Evolutionary conservation across 30 jellyfish, hydroid and myxozoan genomes (phyloP).

Genomic region (Mastigias papua): DNA sequence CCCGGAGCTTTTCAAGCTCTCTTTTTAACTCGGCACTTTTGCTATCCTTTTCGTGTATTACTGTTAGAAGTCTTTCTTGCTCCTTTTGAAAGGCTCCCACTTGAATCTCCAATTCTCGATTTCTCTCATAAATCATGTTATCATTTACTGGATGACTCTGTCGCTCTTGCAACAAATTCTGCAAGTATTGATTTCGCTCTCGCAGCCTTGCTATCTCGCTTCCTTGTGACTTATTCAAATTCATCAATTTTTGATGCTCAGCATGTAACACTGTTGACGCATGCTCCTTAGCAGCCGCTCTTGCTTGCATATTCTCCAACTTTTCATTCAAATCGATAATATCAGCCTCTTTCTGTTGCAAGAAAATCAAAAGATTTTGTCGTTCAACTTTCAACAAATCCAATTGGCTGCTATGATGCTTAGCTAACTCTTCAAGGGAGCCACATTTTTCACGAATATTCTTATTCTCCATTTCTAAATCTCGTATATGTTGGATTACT

Average conservation of each 20-base stretch:
- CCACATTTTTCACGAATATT: slow-evolving; percentile 48
- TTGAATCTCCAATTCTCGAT: slow-evolving; percentile 64
- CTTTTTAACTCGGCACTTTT: slow-evolving; percentile 14
- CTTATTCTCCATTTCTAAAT: slow-evolving; percentile 29
- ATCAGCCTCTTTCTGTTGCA: slow-evolving; percentile 64
- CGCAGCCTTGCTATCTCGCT: slow-evolving; percentile 81
- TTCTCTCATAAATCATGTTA: slow-evolving; percentile 12
- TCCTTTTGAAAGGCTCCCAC: slow-evolving; percentile 82
- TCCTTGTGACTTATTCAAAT: slow-evolving; percentile 78
- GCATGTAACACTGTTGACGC: slow-evolving; percentile 79
- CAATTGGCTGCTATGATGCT: slow-evolving; percentile 64
- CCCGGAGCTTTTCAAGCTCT: background rate
- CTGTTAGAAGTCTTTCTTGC: slow-evolving; percentile 73
- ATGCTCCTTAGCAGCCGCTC: slow-evolving; percentile 82
- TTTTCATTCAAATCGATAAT: slow-evolving; percentile 79
- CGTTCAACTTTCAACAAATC: slow-evolving; percentile 75
- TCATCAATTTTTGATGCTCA: slow-evolving; percentile 76
- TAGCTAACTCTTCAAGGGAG: slow-evolving; percentile 69
- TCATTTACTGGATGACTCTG: slow-evolving; percentile 49
- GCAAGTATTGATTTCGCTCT: slow-evolving; percentile 71
- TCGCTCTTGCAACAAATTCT: slow-evolving; percentile 56
- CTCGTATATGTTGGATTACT: slow-evolving; percentile 67
- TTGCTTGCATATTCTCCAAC: slow-evolving; percentile 69
- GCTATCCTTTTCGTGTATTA: slow-evolving; percentile 74
- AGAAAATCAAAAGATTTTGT: slow-evolving; percentile 34